Conservation (phyloP, 2,797 vertebrate genomes). For the Champsocephalus esox region DNA sequence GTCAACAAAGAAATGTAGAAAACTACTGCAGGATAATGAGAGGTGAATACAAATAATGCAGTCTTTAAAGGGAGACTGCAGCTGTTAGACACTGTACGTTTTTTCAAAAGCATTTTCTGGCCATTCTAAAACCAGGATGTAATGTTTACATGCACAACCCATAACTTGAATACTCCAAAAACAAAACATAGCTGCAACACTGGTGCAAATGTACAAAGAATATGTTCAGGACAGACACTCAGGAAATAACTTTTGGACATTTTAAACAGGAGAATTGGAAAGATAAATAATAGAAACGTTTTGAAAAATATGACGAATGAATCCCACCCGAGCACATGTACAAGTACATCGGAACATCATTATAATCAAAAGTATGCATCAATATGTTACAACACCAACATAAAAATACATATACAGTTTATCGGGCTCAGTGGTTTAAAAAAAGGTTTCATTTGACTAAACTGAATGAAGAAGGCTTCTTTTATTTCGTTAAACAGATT, state of each 20-base stretch:
- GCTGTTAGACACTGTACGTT: constrained; percentile 1
- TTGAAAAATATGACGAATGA: neutral
- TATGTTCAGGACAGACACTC: neutral
- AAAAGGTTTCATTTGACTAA: no score
- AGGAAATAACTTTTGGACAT: neutral
- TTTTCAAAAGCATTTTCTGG: neutral
- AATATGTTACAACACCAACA: no score
- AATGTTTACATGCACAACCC: constrained; percentile 5
- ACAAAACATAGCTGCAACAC: neutral
- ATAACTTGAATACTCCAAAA: neutral
- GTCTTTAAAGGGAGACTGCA: neutral
- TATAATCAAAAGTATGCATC: no score
- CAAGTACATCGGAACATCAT: no score
- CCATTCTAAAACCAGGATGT: neutral
- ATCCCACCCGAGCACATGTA: no score
- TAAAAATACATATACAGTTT: no score
- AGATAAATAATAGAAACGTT: neutral
- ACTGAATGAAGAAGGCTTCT: no score
- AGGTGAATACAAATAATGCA: constrained; percentile 20
- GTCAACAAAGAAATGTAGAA: constrained; percentile 48
- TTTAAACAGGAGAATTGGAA: neutral
- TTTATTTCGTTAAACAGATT: no score
- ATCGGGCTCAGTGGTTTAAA: no score
- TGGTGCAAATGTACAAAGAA: neutral
- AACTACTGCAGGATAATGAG: constrained; percentile 34